Conservation (phyloP, 2,888 invertebrate genomes). For the Drosophila prolongata region DNA sequence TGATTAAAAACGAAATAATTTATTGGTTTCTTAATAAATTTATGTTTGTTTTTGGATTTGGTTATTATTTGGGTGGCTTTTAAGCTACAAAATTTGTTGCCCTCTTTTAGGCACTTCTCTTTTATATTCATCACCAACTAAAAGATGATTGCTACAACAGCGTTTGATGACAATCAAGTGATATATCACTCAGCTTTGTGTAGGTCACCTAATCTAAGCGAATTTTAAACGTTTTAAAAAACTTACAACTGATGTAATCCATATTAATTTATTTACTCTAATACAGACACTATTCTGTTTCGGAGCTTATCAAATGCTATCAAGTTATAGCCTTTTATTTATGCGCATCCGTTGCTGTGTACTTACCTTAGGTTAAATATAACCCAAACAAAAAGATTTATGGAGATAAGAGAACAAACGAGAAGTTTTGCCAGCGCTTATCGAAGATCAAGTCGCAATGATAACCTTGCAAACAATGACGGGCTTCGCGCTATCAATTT, state of each 20-base stretch:
- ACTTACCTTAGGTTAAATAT: slow-evolving; percentile 20
- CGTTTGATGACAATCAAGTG: no score
- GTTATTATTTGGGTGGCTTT: not conserved
- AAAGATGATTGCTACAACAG: not conserved
- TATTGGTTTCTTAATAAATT: not conserved
- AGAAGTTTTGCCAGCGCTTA: slow-evolving; percentile 26
- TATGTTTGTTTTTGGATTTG: not conserved
- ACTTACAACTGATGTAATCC: not conserved
- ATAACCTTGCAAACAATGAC: slow-evolving; percentile 36
- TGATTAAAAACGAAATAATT: not conserved
- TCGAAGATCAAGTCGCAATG: slow-evolving; percentile 21
- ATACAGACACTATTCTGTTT: slow-evolving; percentile 1
- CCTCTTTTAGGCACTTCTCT: slow-evolving; percentile 9
- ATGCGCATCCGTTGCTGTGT: slow-evolving; percentile 42
- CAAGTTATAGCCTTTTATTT: slow-evolving; percentile 13
- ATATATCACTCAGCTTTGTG: not conserved
- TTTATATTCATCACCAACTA: fast-evolving
- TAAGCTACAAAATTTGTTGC: not conserved
- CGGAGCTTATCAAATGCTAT: slow-evolving; percentile 13
- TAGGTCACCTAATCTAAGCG: not conserved
- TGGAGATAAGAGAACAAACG: slow-evolving; percentile 27
- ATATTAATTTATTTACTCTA: slow-evolving; percentile 13
- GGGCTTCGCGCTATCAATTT: slow-evolving; percentile 3
- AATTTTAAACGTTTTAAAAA: not conserved
- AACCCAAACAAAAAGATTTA: slow-evolving; percentile 29